These are phyloP conservation scores for Colinus virginianus DNA, from an alignment of 2,113 vertebrate genomes.

Conservation along the genomic window DNA sequence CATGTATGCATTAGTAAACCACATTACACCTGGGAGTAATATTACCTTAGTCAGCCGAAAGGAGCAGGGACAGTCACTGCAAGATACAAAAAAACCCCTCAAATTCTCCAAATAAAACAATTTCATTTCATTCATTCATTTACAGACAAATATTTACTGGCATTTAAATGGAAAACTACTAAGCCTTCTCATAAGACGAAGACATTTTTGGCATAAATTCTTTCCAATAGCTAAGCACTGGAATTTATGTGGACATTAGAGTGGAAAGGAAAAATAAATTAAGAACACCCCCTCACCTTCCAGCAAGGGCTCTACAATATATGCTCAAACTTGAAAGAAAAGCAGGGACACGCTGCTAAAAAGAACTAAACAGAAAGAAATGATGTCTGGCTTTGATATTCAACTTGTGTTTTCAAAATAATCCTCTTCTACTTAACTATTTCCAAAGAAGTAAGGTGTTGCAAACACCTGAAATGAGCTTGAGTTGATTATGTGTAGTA, in stretches of 20 bases:
- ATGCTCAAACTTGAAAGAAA: neutral
- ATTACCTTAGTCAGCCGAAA: neutral
- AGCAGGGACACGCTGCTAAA: neutral
- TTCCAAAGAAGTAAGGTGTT: neutral
- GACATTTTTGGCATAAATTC: neutral
- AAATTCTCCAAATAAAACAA: neutral
- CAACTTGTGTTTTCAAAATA: neutral
- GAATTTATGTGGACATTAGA: neutral
- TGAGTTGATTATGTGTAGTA: neutral
- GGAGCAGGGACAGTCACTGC: neutral
- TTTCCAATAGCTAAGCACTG: neutral
- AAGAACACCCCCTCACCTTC: rapidly evolving
- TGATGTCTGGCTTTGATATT: neutral
- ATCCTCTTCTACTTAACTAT: neutral
- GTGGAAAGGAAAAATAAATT: neutral
- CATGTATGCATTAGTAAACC: neutral
- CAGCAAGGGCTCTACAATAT: neutral
- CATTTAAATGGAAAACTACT: neutral
- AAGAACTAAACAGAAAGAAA: neutral
- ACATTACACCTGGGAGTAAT: neutral
- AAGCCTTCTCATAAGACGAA: neutral
- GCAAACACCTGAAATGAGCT: neutral
- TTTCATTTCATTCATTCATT: neutral
- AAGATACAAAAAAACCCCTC: neutral
- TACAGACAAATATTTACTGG: neutral